Conservation (phyloP, 2,113 vertebrate genomes). For the Leptocoma aspasia region DNA sequence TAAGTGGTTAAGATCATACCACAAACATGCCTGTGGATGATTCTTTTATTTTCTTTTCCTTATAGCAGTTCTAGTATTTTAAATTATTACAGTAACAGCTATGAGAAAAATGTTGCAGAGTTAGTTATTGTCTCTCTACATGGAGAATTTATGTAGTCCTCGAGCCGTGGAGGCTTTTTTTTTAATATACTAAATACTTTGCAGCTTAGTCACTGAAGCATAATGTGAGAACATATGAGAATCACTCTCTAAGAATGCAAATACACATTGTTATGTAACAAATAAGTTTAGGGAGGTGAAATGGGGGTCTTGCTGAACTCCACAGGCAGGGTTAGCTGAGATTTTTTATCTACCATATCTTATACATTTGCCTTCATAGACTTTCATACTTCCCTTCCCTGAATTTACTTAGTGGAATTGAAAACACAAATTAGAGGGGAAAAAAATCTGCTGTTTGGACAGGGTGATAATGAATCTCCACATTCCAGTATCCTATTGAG, state of each 20-base stretch:
- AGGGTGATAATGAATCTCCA: not conserved
- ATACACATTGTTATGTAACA: not conserved
- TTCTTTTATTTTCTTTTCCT: slow-evolving; percentile 8
- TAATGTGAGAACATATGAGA: slow-evolving; percentile 6
- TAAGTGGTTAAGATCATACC: slow-evolving; percentile 6
- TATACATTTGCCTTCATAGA: not conserved
- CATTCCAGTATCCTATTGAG: not conserved
- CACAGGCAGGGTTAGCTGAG: not conserved
- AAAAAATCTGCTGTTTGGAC: not conserved
- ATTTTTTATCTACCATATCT: slow-evolving; percentile 1
- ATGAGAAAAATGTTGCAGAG: slow-evolving; percentile 5
- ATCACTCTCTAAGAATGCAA: slow-evolving; percentile 6
- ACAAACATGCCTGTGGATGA: slow-evolving; percentile 22
- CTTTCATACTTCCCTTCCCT: not conserved
- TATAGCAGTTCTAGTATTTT: not conserved
- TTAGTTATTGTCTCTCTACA: not conserved
- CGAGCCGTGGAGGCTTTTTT: not conserved
- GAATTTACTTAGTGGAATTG: not conserved
- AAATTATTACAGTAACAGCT: slow-evolving; percentile 23
- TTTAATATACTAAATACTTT: slow-evolving; percentile 12
- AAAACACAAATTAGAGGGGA: not conserved
- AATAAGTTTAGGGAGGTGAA: slow-evolving; percentile 20
- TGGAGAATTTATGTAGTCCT: not conserved
- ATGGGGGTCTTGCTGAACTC: not conserved
- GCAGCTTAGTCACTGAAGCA: slow-evolving; percentile 28